Conservation (phyloP, 2,888 invertebrate species). For the Agrochola lychnidis region DNA sequence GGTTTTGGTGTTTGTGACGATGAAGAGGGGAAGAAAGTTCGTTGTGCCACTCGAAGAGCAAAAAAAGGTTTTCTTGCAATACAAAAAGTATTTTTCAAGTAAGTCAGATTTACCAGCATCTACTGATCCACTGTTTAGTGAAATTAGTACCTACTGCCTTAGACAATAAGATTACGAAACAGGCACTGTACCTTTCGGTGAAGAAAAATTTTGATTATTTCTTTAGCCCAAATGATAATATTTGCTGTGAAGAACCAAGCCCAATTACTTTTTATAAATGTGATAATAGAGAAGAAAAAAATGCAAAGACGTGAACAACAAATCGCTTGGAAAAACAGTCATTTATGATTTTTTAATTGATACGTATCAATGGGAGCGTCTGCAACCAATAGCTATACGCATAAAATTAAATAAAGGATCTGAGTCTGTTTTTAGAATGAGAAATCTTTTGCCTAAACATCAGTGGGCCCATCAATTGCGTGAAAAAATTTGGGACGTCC, state of each 20-base stretch:
- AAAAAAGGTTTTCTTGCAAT: conserved; percentile 42
- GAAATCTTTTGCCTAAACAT: conserved; percentile 24
- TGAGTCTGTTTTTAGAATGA: neutral
- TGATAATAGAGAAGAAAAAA: neutral
- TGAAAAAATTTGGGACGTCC: conserved; percentile 38
- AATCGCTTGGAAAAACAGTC: conserved; percentile 28
- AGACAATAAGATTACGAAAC: conserved; percentile 41
- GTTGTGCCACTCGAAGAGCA: conserved; percentile 42
- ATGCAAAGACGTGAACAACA: conserved; percentile 1
- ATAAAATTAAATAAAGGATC: neutral
- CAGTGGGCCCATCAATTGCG: conserved; percentile 38
- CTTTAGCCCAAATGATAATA: conserved; percentile 19
- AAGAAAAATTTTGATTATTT: conserved; percentile 45
- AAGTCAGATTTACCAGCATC: conserved; percentile 37
- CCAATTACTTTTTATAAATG: neutral
- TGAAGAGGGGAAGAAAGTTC: conserved; percentile 49
- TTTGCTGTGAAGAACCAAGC: neutral
- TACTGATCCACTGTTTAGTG: conserved; percentile 45
- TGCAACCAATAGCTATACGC: neutral
- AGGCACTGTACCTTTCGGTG: conserved; percentile 39
- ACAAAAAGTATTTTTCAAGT: conserved; percentile 42
- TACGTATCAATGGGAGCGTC: conserved; percentile 24
- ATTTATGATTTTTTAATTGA: conserved; percentile 39
- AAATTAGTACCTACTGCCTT: conserved; percentile 40
- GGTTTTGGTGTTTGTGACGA: conserved; percentile 34